Base-by-base conservation (phyloP, 2,797 vertebrate species). In the Melanotaenia nigrans region DNA sequence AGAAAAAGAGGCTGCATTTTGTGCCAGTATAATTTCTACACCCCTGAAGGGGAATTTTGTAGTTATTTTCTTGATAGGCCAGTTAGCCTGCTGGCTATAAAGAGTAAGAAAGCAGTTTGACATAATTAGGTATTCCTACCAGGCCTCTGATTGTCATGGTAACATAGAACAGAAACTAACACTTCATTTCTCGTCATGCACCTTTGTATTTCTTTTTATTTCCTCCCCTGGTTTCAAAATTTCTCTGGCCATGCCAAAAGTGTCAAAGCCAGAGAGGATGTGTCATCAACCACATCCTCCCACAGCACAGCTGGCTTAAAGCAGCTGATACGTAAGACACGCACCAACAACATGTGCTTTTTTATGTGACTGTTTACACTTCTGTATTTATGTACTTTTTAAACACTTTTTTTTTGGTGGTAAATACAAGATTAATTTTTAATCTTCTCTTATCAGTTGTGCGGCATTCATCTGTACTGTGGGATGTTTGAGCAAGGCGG, bases 271-370 rank as follows among this genome's bases (percentile, higher is more conserved):
- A 9, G 49, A 53, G 22, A 6, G 86, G 79, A 88, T 84, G 75
- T 78, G 64, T 78, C 78, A 73, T 32, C 87, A 70, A 85, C 58
- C 71, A 82, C 70, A 83, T 89, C 73, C 81, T 28, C 61, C 82
- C 28, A 30, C 64, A 63, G 45, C 56, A 65, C 45, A 82, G 67
- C 71, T 83, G 65, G 18, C 5, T 53, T 11, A 45, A 38, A 61
- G 56, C 66, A 75, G 73, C 56, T 67, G 63, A 86, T 58, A 53
- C 8, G 18, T 16, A 13, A 32, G 24, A 54, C 42, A 40, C 68
- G 59, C 61, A 16, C n/a, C 3, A 53, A 20, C 38, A 74, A 42
- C 56, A 22, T 66, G 54, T 47, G 36, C 30, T 73, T 60, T 60
- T 77, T 30, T 60, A 0, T 58, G 60, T 60, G 25, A 67, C 55